Evolutionary conservation across 2,888 invertebrate genomes (phyloP).

Genomic region (Drepanosiphum platanoidis): DNA sequence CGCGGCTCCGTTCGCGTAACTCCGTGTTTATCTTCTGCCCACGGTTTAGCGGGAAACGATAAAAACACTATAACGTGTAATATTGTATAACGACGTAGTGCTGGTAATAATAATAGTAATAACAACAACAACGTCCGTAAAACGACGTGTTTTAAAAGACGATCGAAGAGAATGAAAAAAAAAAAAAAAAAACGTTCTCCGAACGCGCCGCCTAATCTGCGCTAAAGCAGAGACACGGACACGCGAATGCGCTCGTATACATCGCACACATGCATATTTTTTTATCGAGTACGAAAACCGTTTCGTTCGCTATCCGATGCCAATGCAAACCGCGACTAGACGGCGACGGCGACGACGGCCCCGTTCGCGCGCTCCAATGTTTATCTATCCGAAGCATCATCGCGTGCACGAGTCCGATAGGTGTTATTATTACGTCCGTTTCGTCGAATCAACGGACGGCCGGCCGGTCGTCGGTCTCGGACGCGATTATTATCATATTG

Average conservation of each 20-base stretch:
- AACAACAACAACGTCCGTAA: neutral
- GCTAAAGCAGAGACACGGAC: no score
- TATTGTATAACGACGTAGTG: neutral
- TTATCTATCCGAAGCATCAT: no score
- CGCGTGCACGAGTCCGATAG: neutral
- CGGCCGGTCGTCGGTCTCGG: no score
- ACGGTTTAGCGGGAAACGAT: conserved; percentile 6
- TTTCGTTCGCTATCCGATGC: neutral
- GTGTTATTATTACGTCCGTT: neutral
- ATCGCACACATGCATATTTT: no score
- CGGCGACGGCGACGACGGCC: no score
- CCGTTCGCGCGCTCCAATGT: no score
- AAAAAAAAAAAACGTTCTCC: neutral
- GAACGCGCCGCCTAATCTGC: no score
- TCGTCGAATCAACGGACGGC: neutral
- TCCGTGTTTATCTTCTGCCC: neutral
- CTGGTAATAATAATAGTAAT: neutral
- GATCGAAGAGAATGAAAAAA: neutral
- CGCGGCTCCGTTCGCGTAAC: neutral
- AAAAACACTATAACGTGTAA: neutral
- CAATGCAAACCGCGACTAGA: no score
- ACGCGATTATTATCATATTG: neutral
- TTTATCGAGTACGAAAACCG: conserved; percentile 12
- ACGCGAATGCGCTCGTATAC: no score
- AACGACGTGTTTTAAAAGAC: conserved; percentile 8